Evolutionary conservation across 1,140 invertebrate species (phyloP).

Genomic region (Acromyrmex charruanus): DNA sequence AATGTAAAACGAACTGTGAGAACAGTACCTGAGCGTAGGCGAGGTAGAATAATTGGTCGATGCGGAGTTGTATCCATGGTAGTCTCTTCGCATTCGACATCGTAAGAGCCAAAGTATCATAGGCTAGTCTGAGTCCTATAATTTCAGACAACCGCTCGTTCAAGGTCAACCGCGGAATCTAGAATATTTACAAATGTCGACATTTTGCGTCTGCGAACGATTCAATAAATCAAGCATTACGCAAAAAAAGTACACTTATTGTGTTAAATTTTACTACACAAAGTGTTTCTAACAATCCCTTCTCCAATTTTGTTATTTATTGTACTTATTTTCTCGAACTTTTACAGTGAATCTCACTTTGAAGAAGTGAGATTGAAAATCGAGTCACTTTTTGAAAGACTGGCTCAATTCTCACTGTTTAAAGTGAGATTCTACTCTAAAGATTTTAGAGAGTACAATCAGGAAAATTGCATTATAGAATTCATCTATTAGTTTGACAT

Average conservation of each 20-base stretch:
- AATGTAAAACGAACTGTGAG: constrained; percentile 68
- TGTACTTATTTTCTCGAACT: neutral
- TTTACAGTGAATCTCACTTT: too few relatives aligned
- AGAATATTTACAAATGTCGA: constrained; percentile 43
- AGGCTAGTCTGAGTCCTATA: constrained; percentile 76
- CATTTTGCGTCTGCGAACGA: constrained; percentile 31
- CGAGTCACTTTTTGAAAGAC: too few relatives aligned
- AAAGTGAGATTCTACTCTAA: too few relatives aligned
- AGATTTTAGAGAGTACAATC: too few relatives aligned
- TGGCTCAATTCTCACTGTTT: too few relatives aligned
- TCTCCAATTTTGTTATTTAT: constrained; percentile 6
- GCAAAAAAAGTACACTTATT: neutral
- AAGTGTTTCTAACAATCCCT: neutral
- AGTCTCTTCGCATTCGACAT: constrained; percentile 58
- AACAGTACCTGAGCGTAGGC: constrained; percentile 79
- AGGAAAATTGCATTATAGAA: neutral
- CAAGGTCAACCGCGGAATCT: constrained; percentile 74
- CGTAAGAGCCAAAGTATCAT: constrained; percentile 76
- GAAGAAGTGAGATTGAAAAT: too few relatives aligned
- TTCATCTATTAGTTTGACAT: too few relatives aligned
- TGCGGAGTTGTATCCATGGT: constrained; percentile 75
- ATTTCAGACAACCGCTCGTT: constrained; percentile 78
- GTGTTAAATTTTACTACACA: neutral
- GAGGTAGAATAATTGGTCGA: constrained; percentile 76
- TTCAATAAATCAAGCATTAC: constrained; percentile 20